Evolutionary conservation across 2,888 invertebrate species (phyloP).

Genomic region (Smittia aterrima): DNA sequence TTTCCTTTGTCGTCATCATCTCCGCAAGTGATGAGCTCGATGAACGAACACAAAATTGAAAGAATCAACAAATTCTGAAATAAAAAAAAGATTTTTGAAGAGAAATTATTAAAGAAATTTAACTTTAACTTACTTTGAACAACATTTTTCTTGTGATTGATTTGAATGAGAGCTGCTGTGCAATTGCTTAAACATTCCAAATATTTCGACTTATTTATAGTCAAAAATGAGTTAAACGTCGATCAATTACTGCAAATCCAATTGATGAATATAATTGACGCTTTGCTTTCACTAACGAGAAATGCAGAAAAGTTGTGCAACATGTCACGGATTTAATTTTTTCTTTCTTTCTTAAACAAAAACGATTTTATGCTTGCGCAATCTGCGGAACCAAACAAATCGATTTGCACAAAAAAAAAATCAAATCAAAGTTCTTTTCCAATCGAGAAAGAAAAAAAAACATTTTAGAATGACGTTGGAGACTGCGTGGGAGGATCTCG

Average conservation of each 20-base stretch:
- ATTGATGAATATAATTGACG: too few species aligned
- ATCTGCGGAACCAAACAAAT: neutral
- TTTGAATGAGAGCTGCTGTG: neutral
- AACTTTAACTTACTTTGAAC: conserved; percentile 2
- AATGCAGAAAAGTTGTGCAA: neutral
- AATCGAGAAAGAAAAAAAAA: neutral
- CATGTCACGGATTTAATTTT: neutral
- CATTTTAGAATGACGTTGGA: neutral
- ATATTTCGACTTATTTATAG: neutral
- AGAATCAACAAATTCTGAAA: neutral
- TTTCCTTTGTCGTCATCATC: neutral
- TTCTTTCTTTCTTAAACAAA: too few species aligned
- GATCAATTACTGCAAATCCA: neutral
- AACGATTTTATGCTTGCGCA: too few species aligned
- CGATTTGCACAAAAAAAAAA: neutral
- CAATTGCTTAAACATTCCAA: neutral
- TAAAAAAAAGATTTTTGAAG: neutral
- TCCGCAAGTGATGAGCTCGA: neutral
- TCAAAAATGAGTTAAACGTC: too few species aligned
- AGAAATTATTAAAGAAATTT: neutral
- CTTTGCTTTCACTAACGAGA: neutral
- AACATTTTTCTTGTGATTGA: neutral
- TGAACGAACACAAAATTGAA: neutral
- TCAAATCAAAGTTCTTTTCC: neutral
- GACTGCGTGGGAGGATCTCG: neutral